Base-by-base conservation (phyloP, 2,113 vertebrate species). In the Okapia johnstoni region DNA sequence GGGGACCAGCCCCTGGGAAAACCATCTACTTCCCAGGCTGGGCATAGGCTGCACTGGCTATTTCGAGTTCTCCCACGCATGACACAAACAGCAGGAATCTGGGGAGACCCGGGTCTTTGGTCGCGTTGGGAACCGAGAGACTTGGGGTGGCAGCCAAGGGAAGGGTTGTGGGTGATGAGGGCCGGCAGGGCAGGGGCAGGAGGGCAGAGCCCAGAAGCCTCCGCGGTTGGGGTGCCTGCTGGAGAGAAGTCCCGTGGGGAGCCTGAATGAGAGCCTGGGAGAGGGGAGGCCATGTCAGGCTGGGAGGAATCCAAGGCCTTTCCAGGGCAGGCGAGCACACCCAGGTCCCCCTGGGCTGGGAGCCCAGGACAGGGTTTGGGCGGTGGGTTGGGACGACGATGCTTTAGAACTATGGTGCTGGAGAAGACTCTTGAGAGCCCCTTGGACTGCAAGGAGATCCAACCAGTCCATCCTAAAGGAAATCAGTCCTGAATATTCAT, bases 81-180 rank as follows among this genome's bases (percentile, higher is more conserved):
- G 91, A 94, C 63, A 58, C 85, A 86, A 36, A 63, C 33, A 4
- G 25, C 63, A 55, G 28, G 93, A 91, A 96, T 85, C 80, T 15
- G 85, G 91, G 96, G 85, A 88, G 81, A 60, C 57, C 88, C 19
- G 2, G 50, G 17, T 33, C 57, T 6, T 11, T 43, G 48, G 28
- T 43, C 26, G 10, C 1, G 1, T 25, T 96, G 96, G 88, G 52
- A 90, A 76, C 46, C 2, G 5, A 50, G 60, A 25, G 25, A 57
- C 58, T 10, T 5, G 30, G 4, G 43, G 23, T 15, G 58, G 89
- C 12, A 6, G 26, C 48, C 80, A 19, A 48, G 28, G 19, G 48
- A 23, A n/a, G 54, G 17, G n/a, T 12, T 4, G 7, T 2, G 25
- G 54, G 70, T 50, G 61, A 9, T 5, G 2, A 40, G 26, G 33